These are phyloP conservation scores for Chrysaora quinquecirrha DNA, from an alignment of 30 jellyfish, hydroid and myxozoan species.

Conservation along the genomic window DNA sequence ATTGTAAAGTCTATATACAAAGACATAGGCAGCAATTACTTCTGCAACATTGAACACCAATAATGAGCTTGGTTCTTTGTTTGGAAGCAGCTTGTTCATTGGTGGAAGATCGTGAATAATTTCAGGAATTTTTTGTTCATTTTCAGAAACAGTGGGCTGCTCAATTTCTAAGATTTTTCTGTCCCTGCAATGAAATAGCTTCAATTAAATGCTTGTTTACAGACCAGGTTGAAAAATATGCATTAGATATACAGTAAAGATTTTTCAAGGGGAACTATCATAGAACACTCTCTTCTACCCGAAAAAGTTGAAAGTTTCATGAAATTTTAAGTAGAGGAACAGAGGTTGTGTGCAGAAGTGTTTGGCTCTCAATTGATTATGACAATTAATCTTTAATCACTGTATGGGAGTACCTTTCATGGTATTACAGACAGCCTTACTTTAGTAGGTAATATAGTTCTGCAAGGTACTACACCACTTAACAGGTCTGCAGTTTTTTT, in stretches of 20 bases:
- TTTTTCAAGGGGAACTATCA: no score
- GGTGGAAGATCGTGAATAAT: conserved; percentile 35
- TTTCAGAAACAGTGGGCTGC: not conserved
- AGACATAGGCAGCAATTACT: conserved; percentile 44
- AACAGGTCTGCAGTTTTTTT: no score
- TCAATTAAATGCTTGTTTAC: not conserved
- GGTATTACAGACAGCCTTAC: no score
- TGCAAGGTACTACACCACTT: no score
- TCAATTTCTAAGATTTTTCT: not conserved
- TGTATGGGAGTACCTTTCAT: no score
- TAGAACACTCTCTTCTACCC: no score
- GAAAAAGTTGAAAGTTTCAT: not conserved
- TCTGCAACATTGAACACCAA: conserved; percentile 56
- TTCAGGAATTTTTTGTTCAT: conserved; percentile 23
- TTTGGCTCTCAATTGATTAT: no score
- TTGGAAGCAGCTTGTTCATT: conserved; percentile 46
- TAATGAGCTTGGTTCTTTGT: conserved; percentile 53
- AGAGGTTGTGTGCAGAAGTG: not conserved
- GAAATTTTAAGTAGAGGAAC: not conserved
- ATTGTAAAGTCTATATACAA: conserved; percentile 56
- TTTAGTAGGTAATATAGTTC: no score
- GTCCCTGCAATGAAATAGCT: not conserved
- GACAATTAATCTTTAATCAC: no score
- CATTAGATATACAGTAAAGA: not conserved
- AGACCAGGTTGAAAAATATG: not conserved